Conservation (phyloP, 53 echinoderm and acorn worm species). For the Hippasteria phrygiana region DNA sequence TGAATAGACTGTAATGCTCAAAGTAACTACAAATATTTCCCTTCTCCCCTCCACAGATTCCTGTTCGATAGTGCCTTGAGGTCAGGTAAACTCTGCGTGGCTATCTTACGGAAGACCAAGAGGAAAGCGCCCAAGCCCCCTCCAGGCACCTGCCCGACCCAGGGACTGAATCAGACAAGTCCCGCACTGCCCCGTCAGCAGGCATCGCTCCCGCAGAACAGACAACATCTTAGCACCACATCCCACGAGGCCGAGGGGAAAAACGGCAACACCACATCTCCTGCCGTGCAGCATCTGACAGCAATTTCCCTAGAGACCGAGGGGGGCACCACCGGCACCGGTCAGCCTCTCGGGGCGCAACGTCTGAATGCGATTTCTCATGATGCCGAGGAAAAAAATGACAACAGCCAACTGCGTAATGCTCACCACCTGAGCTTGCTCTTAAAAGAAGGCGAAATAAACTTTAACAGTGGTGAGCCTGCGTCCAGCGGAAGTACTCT, state of each 20-base stretch:
- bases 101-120: slow-evolving; percentile 93
- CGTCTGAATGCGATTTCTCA: slow-evolving; percentile 3
- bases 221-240: slow-evolving; percentile 24
- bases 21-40: slow-evolving; percentile 42
- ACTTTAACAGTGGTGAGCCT: not conserved
- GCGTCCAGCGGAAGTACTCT: slow-evolving; percentile 14
- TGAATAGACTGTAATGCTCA: not conserved
- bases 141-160: not conserved
- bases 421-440: slow-evolving; percentile 21
- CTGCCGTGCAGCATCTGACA: not conserved
- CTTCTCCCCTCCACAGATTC: slow-evolving; percentile 74
- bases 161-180: slow-evolving; percentile 22
- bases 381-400: not conserved
- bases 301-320: not conserved
- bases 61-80: slow-evolving; percentile 91
- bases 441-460: not conserved
- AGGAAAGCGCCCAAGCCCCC: slow-evolving; percentile 94
- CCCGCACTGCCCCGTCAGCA: slow-evolving; percentile 1
- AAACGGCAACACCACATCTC: not conserved
- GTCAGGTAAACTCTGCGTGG: slow-evolving; percentile 88
- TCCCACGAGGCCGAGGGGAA: slow-evolving; percentile 9
- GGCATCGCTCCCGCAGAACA: not conserved
- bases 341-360: not conserved
- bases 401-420: not conserved
- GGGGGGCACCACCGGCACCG: not conserved